Evolutionary conservation across 2,888 invertebrate genomes (phyloP).

Genomic region (Subacronicta megacephala): DNA sequence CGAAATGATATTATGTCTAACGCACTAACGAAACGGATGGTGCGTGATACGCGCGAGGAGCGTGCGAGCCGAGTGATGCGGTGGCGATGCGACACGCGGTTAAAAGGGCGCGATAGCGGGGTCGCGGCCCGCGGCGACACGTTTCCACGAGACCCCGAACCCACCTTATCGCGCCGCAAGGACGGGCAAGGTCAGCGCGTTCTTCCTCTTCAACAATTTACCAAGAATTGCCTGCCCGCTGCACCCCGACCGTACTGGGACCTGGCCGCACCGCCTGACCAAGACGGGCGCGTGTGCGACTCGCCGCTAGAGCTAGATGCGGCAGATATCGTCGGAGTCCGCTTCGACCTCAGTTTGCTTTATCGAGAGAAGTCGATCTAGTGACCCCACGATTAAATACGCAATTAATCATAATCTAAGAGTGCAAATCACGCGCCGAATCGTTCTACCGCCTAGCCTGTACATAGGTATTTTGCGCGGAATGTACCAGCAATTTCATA

Average conservation of each 20-base stretch:
- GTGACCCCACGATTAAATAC: slow-evolving; percentile 62
- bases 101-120: slow-evolving; percentile 82
- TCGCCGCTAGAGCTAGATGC: neutral
- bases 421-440: slow-evolving; percentile 63
- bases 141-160: slow-evolving; percentile 73
- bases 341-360: slow-evolving; percentile 63
- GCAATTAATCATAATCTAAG: slow-evolving; percentile 56
- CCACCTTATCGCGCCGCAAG: slow-evolving; percentile 75
- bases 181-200: slow-evolving; percentile 81
- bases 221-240: neutral
- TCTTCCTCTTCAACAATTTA: slow-evolving; percentile 59
- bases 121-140: slow-evolving; percentile 74
- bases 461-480: slow-evolving; percentile 19
- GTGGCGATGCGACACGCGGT: slow-evolving; percentile 65
- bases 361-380: slow-evolving; percentile 61
- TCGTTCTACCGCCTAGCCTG: slow-evolving; percentile 21
- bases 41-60: slow-evolving; percentile 63
- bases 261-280: too few relatives aligned
- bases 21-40: slow-evolving; percentile 34
- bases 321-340: slow-evolving; percentile 41
- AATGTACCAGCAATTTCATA: slow-evolving; percentile 24
- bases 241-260: neutral
- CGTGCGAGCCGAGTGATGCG: slow-evolving; percentile 73
- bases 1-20: slow-evolving; percentile 38
- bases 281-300: neutral